phyloP scores from a whole-genome alignment of 2,888 invertebrate species.

The Proisotoma minuta region DNA sequence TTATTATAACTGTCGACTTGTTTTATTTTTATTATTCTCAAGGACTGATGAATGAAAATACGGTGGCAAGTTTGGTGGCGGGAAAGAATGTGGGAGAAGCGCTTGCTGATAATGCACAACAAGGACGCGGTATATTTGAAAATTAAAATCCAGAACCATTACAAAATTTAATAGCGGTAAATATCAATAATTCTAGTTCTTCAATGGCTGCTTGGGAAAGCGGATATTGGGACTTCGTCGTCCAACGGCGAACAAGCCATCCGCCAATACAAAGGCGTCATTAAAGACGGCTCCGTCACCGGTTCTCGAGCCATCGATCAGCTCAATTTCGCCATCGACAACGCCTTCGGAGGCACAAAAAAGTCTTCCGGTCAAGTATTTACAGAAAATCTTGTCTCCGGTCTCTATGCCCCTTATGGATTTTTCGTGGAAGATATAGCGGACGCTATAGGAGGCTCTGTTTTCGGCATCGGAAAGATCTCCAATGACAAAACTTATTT shows the following conservation, averaged over 20 bases:
- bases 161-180: background rate
- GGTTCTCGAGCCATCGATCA: slow-evolving; percentile 5
- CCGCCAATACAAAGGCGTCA: background rate
- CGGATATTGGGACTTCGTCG: background rate
- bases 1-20: too few relatives aligned
- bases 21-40: too few relatives aligned
- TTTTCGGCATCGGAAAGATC: background rate
- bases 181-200: background rate
- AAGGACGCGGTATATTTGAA: background rate
- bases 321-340: background rate
- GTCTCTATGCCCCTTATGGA: background rate
- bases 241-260: slow-evolving; percentile 1
- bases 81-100: background rate
- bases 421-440: slow-evolving; percentile 6
- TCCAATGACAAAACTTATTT: slow-evolving; percentile 1
- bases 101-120: background rate
- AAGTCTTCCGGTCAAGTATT: slow-evolving; percentile 13
- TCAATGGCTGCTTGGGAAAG: background rate
- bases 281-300: slow-evolving; percentile 2
- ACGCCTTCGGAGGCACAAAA: background rate
- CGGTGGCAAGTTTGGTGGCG: background rate
- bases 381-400: slow-evolving; percentile 1
- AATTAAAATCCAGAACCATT: background rate
- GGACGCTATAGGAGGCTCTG: background rate
- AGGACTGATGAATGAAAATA: background rate